These are phyloP conservation scores for Philonicus albiceps DNA, from an alignment of 2,888 invertebrate genomes.

Conservation along the genomic window DNA sequence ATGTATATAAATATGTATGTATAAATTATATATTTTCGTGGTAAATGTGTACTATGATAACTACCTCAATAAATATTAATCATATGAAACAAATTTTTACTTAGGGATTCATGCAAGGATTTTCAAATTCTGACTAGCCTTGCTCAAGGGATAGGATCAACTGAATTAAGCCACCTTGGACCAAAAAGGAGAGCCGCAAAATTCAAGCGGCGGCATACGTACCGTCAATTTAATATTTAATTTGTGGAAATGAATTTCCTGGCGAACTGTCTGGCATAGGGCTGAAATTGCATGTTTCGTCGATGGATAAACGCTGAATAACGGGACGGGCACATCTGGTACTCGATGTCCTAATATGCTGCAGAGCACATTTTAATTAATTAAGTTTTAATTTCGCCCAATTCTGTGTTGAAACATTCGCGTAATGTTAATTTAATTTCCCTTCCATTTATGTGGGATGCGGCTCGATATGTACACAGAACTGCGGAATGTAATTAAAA, in stretches of 20 bases:
- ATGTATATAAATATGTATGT: too few species aligned
- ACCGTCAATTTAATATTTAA: slow-evolving; percentile 64
- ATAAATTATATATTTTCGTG: neutral
- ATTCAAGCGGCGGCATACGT: slow-evolving; percentile 52
- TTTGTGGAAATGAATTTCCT: slow-evolving; percentile 66
- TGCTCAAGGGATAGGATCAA: neutral
- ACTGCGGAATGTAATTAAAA: slow-evolving; percentile 32
- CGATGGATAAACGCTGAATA: slow-evolving; percentile 67
- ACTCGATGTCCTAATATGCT: slow-evolving; percentile 65
- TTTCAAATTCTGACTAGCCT: neutral
- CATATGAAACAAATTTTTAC: neutral
- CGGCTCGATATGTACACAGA: slow-evolving; percentile 27
- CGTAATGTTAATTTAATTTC: slow-evolving; percentile 41
- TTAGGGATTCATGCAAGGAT: neutral
- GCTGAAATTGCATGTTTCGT: slow-evolving; percentile 69
- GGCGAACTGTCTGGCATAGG: slow-evolving; percentile 67
- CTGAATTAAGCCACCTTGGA: neutral
- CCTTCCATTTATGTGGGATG: slow-evolving; percentile 24
- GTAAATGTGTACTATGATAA: neutral
- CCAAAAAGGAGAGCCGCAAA: neutral
- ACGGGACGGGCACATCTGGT: slow-evolving; percentile 64
- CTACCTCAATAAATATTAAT: neutral
- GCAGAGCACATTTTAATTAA: slow-evolving; percentile 42
- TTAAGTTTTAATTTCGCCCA: slow-evolving; percentile 40
- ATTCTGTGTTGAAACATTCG: slow-evolving; percentile 34